A percentile compares a stretch with the other conserved stretches of the same genome.
These are phyloP conservation scores for Drosophila takahashii DNA, from an alignment of 1,140 invertebrate species.

Conservation along the genomic window DNA sequence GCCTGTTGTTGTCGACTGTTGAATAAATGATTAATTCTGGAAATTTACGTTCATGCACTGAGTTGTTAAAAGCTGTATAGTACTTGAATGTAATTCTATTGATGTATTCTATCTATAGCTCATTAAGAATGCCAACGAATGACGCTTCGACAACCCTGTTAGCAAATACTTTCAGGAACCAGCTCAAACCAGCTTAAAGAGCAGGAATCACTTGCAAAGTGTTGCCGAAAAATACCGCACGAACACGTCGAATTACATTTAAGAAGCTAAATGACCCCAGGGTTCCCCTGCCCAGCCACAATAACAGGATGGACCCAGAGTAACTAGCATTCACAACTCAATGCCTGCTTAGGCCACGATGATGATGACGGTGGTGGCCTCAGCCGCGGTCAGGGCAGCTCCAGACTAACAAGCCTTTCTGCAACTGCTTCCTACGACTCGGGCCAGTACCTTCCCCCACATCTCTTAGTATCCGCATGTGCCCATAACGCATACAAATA, in stretches of 20 bases:
- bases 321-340: conserved; percentile 68
- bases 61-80: neutral
- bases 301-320: neutral
- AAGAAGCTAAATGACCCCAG: conserved; percentile 81
- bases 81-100: neutral
- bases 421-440: conserved; percentile 63
- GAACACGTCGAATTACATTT: conserved; percentile 78
- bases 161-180: conserved; percentile 29
- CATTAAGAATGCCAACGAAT: neutral
- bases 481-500: conserved; percentile 75
- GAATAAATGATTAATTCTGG: neutral
- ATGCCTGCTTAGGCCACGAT: conserved; percentile 63
- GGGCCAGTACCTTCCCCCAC: neutral
- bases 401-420: conserved; percentile 68
- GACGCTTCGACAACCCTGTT: neutral
- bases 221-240: conserved; percentile 73
- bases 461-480: conserved; percentile 12
- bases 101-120: neutral
- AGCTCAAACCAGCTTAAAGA: conserved; percentile 6
- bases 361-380: conserved; percentile 16
- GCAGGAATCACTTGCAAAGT: conserved; percentile 71
- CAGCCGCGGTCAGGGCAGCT: conserved; percentile 9
- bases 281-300: conserved; percentile 27
- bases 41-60: neutral
- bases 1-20: neutral